Conservation (phyloP, 2,888 invertebrate genomes). For the Argyresthia goedartella region DNA sequence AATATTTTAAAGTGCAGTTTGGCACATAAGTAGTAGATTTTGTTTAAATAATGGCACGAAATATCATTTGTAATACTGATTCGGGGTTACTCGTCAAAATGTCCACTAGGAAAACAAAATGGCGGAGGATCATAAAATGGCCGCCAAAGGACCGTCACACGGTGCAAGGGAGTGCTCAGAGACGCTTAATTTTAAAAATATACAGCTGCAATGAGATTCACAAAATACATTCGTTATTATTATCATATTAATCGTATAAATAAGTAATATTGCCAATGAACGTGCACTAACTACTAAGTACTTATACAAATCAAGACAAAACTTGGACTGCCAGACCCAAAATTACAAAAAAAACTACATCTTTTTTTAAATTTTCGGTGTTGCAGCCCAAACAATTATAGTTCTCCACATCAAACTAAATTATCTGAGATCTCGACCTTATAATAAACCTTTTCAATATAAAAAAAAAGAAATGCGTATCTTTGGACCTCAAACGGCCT, state of each 20-base stretch:
- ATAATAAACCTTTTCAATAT: slow-evolving; percentile 14
- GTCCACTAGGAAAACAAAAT: slow-evolving; percentile 6
- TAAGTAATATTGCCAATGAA: slow-evolving; percentile 40
- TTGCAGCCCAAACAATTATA: not conserved
- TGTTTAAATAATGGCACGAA: slow-evolving; percentile 27
- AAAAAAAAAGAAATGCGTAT: slow-evolving; percentile 51
- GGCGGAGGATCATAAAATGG: slow-evolving; percentile 17
- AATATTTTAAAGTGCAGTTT: slow-evolving; percentile 19
- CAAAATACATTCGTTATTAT: slow-evolving; percentile 21
- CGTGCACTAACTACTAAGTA: slow-evolving; percentile 54
- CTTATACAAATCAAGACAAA: slow-evolving; percentile 9
- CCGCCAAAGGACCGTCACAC: no score
- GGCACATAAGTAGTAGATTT: slow-evolving; percentile 23
- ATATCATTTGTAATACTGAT: slow-evolving; percentile 30
- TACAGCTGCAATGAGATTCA: slow-evolving; percentile 42
- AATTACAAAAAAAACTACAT: not conserved
- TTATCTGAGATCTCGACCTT: slow-evolving; percentile 55
- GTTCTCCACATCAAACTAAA: slow-evolving; percentile 37
- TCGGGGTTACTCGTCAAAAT: slow-evolving; percentile 1
- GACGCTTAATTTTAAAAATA: slow-evolving; percentile 14
- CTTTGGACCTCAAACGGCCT: slow-evolving; percentile 10
- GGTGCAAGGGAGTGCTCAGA: no score
- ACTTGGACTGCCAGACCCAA: not conserved
- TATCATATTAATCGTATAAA: not conserved
- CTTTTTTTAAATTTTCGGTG: not conserved